These are phyloP conservation scores for Syngnathus scovelli DNA, from an alignment of 2,113 vertebrate species.

Conservation along the genomic window DNA sequence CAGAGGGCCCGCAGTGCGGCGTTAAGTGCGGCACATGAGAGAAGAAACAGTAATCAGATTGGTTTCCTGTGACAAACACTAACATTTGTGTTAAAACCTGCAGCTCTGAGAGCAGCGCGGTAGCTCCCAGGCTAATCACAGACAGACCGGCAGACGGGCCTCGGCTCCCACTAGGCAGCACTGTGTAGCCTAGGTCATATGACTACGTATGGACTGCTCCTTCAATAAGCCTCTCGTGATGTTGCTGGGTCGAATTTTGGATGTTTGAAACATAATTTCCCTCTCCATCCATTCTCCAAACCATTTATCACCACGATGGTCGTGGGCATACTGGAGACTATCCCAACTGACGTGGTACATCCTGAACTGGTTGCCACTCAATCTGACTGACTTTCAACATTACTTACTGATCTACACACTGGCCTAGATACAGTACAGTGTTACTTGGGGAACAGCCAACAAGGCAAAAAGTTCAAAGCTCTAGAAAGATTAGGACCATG, in stretches of 20 bases:
- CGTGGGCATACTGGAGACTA: too few species aligned
- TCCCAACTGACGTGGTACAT: too few species aligned
- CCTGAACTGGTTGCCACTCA: too few species aligned
- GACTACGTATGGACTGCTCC: background rate
- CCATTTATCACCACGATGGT: too few species aligned
- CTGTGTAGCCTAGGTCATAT: background rate
- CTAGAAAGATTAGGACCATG: background rate
- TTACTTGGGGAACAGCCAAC: too few species aligned
- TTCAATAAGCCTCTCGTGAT: background rate
- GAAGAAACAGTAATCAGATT: slow-evolving; percentile 91
- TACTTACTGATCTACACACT: background rate
- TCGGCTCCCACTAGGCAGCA: background rate
- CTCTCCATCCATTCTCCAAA: too few species aligned
- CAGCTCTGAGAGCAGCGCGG: slow-evolving; percentile 78
- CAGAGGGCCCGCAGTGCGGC: slow-evolving; percentile 72
- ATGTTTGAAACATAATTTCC: background rate
- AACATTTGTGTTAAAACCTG: slow-evolving; percentile 95
- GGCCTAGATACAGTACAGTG: too few species aligned
- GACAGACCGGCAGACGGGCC: slow-evolving; percentile 71
- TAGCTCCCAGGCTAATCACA: slow-evolving; percentile 88
- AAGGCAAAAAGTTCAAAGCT: background rate
- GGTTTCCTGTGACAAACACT: slow-evolving; percentile 97
- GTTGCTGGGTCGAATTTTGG: background rate
- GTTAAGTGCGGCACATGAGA: slow-evolving; percentile 69
- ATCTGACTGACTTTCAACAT: background rate